phyloP scores from a whole-genome alignment of 2,888 invertebrate species.

The Drosophila aldrichi region DNA sequence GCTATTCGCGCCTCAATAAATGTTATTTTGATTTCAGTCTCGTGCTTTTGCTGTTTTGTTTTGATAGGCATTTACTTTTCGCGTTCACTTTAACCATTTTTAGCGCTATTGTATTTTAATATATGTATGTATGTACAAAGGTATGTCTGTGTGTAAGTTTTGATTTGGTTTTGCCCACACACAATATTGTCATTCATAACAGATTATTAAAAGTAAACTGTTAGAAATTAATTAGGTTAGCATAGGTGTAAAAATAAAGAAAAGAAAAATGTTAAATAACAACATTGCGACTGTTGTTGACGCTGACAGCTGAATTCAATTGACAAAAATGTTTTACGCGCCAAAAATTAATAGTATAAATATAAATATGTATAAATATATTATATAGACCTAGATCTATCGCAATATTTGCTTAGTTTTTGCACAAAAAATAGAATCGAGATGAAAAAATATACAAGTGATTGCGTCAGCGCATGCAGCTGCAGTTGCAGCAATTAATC shows the following conservation, averaged over 20 bases:
- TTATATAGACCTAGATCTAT: background rate
- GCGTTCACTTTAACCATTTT: conserved; percentile 38
- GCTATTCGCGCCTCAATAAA: conserved; percentile 41
- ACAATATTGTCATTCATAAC: conserved; percentile 10
- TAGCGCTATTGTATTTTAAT: background rate
- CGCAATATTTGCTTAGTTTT: conserved; percentile 7
- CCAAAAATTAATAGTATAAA: conserved; percentile 51
- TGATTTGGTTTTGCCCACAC: conserved; percentile 12
- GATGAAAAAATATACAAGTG: conserved; percentile 28
- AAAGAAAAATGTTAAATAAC: conserved; percentile 58
- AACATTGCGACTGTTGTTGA: conserved; percentile 37
- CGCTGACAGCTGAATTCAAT: conserved; percentile 25
- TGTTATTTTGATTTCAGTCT: conserved; percentile 24
- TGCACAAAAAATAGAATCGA: conserved; percentile 42
- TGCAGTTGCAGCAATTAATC: conserved; percentile 62
- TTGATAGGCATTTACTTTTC: conserved; percentile 54
- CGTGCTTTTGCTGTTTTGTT: conserved; percentile 60
- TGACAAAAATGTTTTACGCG: conserved; percentile 53
- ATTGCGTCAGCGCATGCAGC: conserved; percentile 52
- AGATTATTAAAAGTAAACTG: background rate
- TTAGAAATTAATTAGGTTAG: background rate
- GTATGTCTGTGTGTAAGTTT: too few relatives aligned
- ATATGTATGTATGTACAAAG: background rate
- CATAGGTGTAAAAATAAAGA: conserved; percentile 19
- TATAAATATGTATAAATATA: background rate